Percentiles rank a stretch among this genome's conserved stretches.
phyloP scores from a whole-genome alignment of 2,113 vertebrate genomes.

The Bufo gargarizans region DNA sequence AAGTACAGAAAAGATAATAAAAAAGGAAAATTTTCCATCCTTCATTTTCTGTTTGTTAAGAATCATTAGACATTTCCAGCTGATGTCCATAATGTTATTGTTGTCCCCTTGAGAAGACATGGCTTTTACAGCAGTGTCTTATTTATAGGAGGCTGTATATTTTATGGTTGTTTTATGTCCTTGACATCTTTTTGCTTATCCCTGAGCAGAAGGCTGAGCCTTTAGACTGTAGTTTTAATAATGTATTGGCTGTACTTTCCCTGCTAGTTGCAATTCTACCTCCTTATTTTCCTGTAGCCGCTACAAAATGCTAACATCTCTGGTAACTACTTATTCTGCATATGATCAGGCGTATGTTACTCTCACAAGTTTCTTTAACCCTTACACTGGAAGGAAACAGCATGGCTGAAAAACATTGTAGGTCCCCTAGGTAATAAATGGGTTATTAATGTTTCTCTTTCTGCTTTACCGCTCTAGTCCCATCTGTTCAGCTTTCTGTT shows the following conservation, averaged over 20 bases:
- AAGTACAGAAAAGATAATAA: conserved; percentile 18
- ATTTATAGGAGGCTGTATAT: conserved; percentile 45
- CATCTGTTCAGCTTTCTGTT: conserved; percentile 29
- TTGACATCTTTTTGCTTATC: conserved; percentile 52
- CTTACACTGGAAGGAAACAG: background rate
- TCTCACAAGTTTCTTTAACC: conserved; percentile 11
- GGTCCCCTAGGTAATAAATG: background rate
- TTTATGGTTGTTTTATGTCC: conserved; percentile 46
- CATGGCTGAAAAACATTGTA: background rate
- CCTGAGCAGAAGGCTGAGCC: conserved; percentile 46
- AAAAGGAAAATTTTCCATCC: background rate
- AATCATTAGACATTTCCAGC: conserved; percentile 49
- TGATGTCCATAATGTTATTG: conserved; percentile 55
- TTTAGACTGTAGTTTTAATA: conserved; percentile 50
- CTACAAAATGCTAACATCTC: background rate
- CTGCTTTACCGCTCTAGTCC: conserved; percentile 15
- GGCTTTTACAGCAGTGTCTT: conserved; percentile 48
- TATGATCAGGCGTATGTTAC: conserved; percentile 7
- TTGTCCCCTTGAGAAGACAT: conserved; percentile 52
- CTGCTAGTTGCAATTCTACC: conserved; percentile 26
- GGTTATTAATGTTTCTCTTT: conserved; percentile 7
- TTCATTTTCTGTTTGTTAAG: conserved; percentile 31
- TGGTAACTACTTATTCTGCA: conserved; percentile 9
- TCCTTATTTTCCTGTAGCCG: conserved; percentile 13
- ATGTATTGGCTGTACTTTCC: conserved; percentile 36